Conservation (phyloP, 2,888 invertebrate genomes). For the Noctua fimbriata region DNA sequence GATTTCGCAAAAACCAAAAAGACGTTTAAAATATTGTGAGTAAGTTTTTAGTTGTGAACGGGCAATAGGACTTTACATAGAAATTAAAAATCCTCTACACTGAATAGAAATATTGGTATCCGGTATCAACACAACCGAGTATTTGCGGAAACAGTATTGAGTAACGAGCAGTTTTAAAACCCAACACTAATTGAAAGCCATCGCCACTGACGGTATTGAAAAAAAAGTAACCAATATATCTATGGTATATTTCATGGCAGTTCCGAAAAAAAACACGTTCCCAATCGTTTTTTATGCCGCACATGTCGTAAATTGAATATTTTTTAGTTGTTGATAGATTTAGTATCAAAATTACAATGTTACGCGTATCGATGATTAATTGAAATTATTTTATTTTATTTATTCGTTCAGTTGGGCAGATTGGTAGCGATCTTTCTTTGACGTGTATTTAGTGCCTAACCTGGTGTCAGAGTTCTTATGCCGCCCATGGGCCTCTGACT, state of each 20-base stretch:
- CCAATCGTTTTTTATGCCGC: conserved; percentile 29
- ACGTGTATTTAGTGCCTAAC: too few species aligned
- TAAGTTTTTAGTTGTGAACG: conserved; percentile 1
- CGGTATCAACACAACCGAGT: conserved; percentile 16
- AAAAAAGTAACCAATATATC: not conserved
- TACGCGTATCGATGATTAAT: conserved; percentile 2
- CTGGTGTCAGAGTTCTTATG: too few species aligned
- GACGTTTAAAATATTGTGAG: not conserved
- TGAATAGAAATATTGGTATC: conserved; percentile 20
- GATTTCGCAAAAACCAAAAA: not conserved
- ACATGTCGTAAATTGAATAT: conserved; percentile 23
- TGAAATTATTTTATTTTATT: conserved; percentile 9
- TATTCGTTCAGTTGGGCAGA: not conserved
- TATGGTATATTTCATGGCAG: conserved; percentile 17
- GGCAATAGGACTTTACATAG: conserved; percentile 1
- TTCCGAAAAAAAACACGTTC: not conserved
- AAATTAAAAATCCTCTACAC: conserved; percentile 5
- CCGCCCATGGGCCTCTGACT: too few species aligned
- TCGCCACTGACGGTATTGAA: not conserved
- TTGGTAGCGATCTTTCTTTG: too few species aligned
- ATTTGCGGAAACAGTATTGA: conserved; percentile 13
- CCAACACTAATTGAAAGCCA: conserved; percentile 18
- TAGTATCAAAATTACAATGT: conserved; percentile 20
- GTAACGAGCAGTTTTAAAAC: conserved; percentile 28
- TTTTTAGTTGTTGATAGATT: conserved; percentile 16